Base-by-base conservation (phyloP, 2,113 vertebrate species). In the Notiomystis cincta region DNA sequence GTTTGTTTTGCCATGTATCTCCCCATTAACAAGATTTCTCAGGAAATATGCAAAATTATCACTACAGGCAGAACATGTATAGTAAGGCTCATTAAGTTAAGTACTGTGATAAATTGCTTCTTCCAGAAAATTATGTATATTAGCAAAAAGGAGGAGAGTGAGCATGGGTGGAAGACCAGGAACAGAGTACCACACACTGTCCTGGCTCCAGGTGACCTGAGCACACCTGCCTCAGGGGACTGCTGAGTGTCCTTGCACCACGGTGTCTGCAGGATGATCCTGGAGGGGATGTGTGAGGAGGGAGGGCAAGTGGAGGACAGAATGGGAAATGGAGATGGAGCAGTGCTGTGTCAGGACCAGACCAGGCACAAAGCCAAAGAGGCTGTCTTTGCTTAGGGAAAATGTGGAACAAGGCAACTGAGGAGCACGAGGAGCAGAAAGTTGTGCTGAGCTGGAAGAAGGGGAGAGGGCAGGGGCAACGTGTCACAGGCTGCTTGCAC, bases 21-120 rank as follows among this genome's bases (percentile, higher is more conserved):
- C 48, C 56, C 92, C 0, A 18, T 81, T 96, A 96, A 96, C 76
- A 48, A 96, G 90, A 93, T 93, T 96, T 94, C 92, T 93, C 48
- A 90, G 93, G 93, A 96, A 96, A 95, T 95, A 92, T 53, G 82
- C 93, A 95, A 93, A 94, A 92, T 88, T 70, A 94, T 93, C 90
- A 90, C 95, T 96, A 89, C 92, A 87, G 95, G 92, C 95, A 96
- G 93, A 92, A 78, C 88, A 78, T 75, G 93, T 96, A 93, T 88
- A 94, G 88, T 90, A 90, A 90, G 92, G 93, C 92, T 96, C 88
- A 94, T 96, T 96, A 95, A 90, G 85, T 95, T 96, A 83, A 97
- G 90, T 86, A 78, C 95, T 94, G 82, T 94, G 92, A 96, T 93
- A 86, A 96, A 93, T 90, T 86, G 88, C 76, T 93, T 24, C 88